phyloP scores from a whole-genome alignment of 1,140 invertebrate species.

The Elysia chlorotica region DNA sequence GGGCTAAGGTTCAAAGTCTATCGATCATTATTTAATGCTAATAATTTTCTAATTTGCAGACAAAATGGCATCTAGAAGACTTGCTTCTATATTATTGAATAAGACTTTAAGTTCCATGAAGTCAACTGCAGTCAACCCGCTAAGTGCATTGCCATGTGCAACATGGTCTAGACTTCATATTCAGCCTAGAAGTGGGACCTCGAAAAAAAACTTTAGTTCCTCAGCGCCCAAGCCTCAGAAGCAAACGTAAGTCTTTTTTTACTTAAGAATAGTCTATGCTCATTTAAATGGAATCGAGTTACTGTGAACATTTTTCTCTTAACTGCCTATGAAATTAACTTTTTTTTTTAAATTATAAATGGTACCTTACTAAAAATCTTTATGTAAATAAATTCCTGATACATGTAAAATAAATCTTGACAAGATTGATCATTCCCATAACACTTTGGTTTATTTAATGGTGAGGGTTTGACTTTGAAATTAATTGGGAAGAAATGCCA shows the following conservation, averaged over 20 bases:
- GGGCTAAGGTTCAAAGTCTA: not conserved
- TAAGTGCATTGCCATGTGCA: not conserved
- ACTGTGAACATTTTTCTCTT: too few species aligned
- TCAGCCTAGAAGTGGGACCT: not conserved
- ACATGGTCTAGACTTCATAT: constrained; percentile 14
- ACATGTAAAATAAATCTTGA: too few species aligned
- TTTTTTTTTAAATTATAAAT: too few species aligned
- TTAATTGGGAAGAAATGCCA: too few species aligned
- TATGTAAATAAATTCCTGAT: too few species aligned
- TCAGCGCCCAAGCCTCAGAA: constrained; percentile 34
- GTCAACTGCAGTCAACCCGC: not conserved
- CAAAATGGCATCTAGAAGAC: not conserved
- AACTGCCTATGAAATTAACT: too few species aligned
- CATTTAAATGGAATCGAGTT: too few species aligned
- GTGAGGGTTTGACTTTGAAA: too few species aligned
- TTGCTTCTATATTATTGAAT: not conserved
- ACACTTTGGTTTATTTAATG: too few species aligned
- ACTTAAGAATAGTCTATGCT: too few species aligned
- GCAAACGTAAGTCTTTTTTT: constrained; percentile 41
- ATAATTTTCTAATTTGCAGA: not conserved
- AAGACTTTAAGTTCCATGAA: not conserved
- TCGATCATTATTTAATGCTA: not conserved
- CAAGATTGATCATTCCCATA: too few species aligned
- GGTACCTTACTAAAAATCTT: too few species aligned
- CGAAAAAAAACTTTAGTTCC: constrained; percentile 28